Base-by-base conservation (phyloP, 1,140 invertebrate genomes). In the Planococcus citri region DNA sequence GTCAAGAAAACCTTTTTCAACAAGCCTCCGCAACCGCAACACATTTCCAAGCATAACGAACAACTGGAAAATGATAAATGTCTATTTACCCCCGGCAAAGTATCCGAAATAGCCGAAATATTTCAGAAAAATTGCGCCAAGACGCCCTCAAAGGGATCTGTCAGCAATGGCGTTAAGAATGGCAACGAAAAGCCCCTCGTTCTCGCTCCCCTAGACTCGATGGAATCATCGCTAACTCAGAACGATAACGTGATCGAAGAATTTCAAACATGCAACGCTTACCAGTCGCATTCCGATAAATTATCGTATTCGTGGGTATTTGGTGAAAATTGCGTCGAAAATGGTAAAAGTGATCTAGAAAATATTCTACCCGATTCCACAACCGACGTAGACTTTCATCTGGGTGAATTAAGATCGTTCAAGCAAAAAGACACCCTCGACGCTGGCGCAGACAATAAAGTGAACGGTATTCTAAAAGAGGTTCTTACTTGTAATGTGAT, bases 251-350 rank as follows among this genome's bases (percentile, higher is more conserved):
- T 67, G 0, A 68, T 37, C 1, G 70, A 71, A 33, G 68, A 67
- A n/a, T 37, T 71, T 1, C 67, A 71, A 17, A 67, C 68, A 14
- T 68, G 68, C 27, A 20, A n/a, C 9, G 27, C n/a, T 20, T 29
- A 51, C 3, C 20, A 20, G 17, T 25, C n/a, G 22, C 61, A 27
- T n/a, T 33, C 61, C 3, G 25, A 68, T 9, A 51, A 51, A 20
- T 60, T 71, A 2, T 57, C 70, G 22, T 71, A 71, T 27, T 71
- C 70, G 27, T 71, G 70, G 70, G 70, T 71, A 20, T 71, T 71
- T 3, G 70, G 70, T 14, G 67, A 57, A 8, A 22, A 17, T 12
- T 20, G n/a, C 1, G 33, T 1, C 14, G 24, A 1, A 6, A 8
- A 33, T 14, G 38, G 27, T 21, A 24, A 14, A 2, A 24, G 12